Evolutionary conservation across 2,888 invertebrate species (phyloP).

Genomic region (Smittia aterrima): DNA sequence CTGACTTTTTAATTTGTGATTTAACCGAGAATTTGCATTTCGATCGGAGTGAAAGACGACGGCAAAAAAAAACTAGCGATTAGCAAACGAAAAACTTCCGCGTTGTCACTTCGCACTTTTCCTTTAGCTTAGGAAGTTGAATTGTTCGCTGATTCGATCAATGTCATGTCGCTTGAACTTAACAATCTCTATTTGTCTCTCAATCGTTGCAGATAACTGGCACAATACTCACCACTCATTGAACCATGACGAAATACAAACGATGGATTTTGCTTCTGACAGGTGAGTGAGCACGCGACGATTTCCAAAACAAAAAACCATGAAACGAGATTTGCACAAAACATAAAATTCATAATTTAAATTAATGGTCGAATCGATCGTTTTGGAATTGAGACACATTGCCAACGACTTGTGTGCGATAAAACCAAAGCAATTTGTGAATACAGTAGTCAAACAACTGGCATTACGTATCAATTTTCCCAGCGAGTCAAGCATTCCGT

Average conservation of each 20-base stretch:
- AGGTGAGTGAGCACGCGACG: conserved; percentile 18
- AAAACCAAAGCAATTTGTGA: conserved; percentile 14
- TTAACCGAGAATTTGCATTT: conserved; percentile 8
- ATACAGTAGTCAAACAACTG: conserved; percentile 26
- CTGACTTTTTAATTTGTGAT: conserved; percentile 12
- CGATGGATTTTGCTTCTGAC: conserved; percentile 34
- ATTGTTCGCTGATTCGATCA: not conserved
- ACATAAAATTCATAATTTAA: not conserved
- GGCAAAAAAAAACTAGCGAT: not conserved
- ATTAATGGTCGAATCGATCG: not conserved
- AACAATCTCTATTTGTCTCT: not conserved
- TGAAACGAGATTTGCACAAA: not conserved
- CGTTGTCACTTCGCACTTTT: conserved; percentile 8
- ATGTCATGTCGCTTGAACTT: conserved; percentile 17
- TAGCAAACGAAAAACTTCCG: not conserved
- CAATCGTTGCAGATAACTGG: conserved; percentile 11
- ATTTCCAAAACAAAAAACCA: not conserved
- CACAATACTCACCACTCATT: conserved; percentile 16
- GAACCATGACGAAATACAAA: conserved; percentile 38
- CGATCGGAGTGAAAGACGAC: not conserved
- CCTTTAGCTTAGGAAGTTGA: not conserved
- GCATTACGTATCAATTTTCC: conserved; percentile 25
- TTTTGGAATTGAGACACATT: not conserved
- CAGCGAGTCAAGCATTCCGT: not conserved
- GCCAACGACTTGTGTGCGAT: conserved; percentile 13